A percentile compares a stretch with the other conserved stretches of the same genome.
Conservation (phyloP, 2,113 vertebrate species). For the Oncorhynchus keta region DNA sequence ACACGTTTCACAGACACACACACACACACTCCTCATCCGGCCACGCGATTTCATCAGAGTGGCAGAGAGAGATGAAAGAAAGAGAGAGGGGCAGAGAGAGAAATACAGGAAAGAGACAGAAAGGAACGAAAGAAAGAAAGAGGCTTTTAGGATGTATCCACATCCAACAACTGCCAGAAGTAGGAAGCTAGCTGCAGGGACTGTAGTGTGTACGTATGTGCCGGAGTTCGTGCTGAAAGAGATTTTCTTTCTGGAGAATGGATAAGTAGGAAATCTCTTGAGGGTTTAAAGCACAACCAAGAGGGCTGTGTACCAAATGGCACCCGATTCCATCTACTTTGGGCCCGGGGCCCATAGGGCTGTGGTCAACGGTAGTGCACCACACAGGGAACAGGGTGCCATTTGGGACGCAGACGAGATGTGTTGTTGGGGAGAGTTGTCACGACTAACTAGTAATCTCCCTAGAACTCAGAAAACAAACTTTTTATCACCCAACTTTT, state of each 20-base stretch:
- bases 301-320: not conserved
- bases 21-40: not conserved
- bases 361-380: not conserved
- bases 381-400: not conserved
- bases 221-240: not conserved
- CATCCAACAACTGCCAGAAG: slow-evolving; percentile 42
- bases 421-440: no score
- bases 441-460: not conserved
- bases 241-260: not conserved
- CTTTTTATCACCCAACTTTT: not conserved
- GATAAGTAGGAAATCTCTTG: not conserved
- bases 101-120: not conserved
- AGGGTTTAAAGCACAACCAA: not conserved
- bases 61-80: not conserved
- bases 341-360: not conserved
- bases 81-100: not conserved
- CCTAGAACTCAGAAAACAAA: not conserved
- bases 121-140: slow-evolving; percentile 23
- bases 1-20: not conserved
- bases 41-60: not conserved
- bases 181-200: not conserved
- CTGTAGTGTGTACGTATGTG: not conserved
- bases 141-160: slow-evolving; percentile 37
- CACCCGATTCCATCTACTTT: no score
- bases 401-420: not conserved